Base-by-base conservation (phyloP, 1,140 invertebrate genomes). In the Neodiprion pinetum region DNA sequence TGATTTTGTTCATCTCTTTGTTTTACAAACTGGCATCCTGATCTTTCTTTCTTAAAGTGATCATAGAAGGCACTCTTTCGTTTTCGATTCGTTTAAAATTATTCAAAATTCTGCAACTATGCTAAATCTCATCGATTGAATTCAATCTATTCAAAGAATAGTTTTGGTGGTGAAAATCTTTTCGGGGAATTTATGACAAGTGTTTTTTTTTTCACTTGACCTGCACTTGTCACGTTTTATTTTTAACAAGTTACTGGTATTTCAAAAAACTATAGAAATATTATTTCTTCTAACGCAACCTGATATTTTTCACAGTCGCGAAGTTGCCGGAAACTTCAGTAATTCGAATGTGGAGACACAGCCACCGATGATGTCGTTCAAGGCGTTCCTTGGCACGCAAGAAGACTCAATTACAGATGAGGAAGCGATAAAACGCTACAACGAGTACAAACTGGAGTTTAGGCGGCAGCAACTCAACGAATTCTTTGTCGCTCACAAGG, bases 401-500 rank as follows among this genome's bases (percentile, higher is more conserved):
- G 98, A 99, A 90, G 98, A 99, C 86, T 95, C 95, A 66, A 99
- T 99, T 82, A 96, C 96, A 65, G 98, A 99, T 80, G 96, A 99
- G 76, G 98, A 99, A 86, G 97, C 98, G 10, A 95, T 99, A 78
- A 94, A 94, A 81, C 99, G 98, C 83, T 99, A 99, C 89, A 98
- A 98, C 87, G 98, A 99, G 80, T 99, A 99, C 88, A 99, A 99
- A 88, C 89, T 96, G 80, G 98, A 99, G 82, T 99, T 99, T 85
- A 94, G 95, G 83, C 91, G 96, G 72, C 96, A 98, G 86, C 98
- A 99, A 85, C 92, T 99, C 23, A 98, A 98, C 88, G 98, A 99
- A 88, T 99, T 99, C 90, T 99, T 99, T 90, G 94, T 99, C 82
- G 93, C 94, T 49, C 99, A 99, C 90, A 99, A 99, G 90, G 98